Evolutionary conservation across 2,797 vertebrate genomes (phyloP), one percentile per base, ranked within the genome.

Genomic region (Decapterus maruadsi): DNA sequence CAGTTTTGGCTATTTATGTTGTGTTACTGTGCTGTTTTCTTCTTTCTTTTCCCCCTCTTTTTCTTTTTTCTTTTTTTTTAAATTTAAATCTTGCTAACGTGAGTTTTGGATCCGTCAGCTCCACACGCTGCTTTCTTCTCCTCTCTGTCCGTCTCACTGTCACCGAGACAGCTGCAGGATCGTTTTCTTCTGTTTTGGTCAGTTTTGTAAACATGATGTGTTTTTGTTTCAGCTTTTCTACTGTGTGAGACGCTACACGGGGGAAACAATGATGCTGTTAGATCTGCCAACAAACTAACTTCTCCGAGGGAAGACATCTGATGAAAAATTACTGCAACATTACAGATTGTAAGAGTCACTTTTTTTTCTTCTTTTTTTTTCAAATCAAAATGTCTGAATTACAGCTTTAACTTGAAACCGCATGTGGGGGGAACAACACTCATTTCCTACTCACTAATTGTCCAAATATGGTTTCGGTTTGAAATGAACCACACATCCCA

Each of bases 321-420:
- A 95, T 95, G 94, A 95, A 89, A 94, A 89, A 86, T 85, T 66
- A 83, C 86, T 90, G 77, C 88, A 84, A 66, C 84, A 0, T 84
- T 77, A 87, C 83, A 80, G 77, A 90, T 63, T 64, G 93, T 93
- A 89, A 93, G 93, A 66, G 17, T 60, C 20, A 5, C 31, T 45
- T 3, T 48, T 36, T 8, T 36, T 4, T 34, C 6, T 34, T 6
- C 6, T 5, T 0, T 34, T 5, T 34, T 34, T 6, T 26, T 26
- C 26, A 26, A 10, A 14, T 19, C 1, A 7, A 16, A 16, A 31
- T 9, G 19, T 14, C 9, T 46, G 1, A 0, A 38, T 26, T n/a
- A 9, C 0, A n/a, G n/a, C 0, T 17, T 10, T 14, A 8, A 31
- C 16, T 16, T 20, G 0, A 40, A 64, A 31, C 5, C 7, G 4